Conservation (phyloP, 1,140 invertebrate genomes). For the Pseudomyrmex flavicornis region DNA sequence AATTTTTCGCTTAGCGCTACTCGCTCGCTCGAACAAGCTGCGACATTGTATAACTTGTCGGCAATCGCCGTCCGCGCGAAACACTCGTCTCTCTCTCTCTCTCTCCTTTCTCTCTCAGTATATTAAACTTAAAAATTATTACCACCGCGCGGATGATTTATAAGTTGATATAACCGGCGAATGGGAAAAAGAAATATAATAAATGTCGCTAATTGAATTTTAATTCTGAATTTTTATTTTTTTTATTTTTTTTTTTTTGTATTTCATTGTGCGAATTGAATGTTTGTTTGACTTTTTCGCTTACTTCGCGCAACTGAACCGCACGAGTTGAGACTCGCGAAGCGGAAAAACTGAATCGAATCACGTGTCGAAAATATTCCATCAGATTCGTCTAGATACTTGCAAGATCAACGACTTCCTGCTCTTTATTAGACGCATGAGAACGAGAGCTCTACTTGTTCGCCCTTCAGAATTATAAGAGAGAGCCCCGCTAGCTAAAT, state of each 20-base stretch:
- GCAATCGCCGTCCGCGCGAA: conserved; percentile 13
- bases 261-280: not conserved
- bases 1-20: conserved; percentile 54
- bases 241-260: too few species aligned
- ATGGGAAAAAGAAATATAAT: not conserved
- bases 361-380: not conserved
- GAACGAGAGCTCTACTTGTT: conserved; percentile 9
- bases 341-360: not conserved
- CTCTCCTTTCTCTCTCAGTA: not conserved
- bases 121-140: conserved; percentile 23
- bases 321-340: not conserved
- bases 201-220: not conserved
- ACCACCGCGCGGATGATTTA: not conserved
- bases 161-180: not conserved
- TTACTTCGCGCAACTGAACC: not conserved
- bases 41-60: conserved; percentile 31
- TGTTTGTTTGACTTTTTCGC: too few species aligned
- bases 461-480: conserved; percentile 15
- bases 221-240: not conserved
- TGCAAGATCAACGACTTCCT: conserved; percentile 1
- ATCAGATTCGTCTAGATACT: conserved; percentile 6
- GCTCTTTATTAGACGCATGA: conserved; percentile 2
- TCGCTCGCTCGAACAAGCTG: conserved; percentile 23
- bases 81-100: too few species aligned
- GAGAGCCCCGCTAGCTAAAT: not conserved